Percentiles rank a stretch among this genome's conserved stretches.
Conservation (phyloP, 37 sponge, comb jelly and placozoan species). For the Tethya wilhelma region DNA sequence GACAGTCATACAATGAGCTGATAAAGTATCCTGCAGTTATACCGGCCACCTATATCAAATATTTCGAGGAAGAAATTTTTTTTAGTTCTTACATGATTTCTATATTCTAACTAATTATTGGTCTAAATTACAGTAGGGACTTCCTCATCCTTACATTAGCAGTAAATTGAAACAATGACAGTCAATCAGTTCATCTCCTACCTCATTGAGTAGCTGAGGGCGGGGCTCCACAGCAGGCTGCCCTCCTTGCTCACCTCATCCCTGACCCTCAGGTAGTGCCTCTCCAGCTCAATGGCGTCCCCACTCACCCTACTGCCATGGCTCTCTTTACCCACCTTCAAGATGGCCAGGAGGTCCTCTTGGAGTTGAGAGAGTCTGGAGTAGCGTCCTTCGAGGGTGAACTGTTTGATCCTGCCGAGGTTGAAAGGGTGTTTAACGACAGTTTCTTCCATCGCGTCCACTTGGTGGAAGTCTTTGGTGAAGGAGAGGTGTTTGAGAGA, state of each 20-base stretch:
- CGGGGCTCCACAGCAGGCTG: constrained; percentile 63
- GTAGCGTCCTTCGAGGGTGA: constrained; percentile 48
- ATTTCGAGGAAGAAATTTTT: too few relatives aligned
- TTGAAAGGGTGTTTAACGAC: constrained; percentile 9
- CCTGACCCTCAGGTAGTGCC: constrained; percentile 46
- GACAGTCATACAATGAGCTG: too few relatives aligned
- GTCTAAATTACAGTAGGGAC: too few relatives aligned
- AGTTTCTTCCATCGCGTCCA: neutral
- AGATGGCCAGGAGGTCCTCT: constrained; percentile 50
- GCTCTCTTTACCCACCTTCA: constrained; percentile 19
- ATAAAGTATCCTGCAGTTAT: too few relatives aligned
- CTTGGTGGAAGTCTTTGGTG: constrained; percentile 4
- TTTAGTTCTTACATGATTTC: too few relatives aligned
- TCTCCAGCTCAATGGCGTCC: constrained; percentile 36
- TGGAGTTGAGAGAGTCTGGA: constrained; percentile 66
- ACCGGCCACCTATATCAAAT: too few relatives aligned
- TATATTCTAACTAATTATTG: too few relatives aligned
- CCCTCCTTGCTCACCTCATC: constrained; percentile 59
- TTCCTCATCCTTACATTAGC: too few relatives aligned
- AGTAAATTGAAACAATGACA: too few relatives aligned
- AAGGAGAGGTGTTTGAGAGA: neutral
- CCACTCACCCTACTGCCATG: neutral
- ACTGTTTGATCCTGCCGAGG: constrained; percentile 34
- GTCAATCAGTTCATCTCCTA: neutral
- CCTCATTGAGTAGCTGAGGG: constrained; percentile 32